Evolutionary conservation across 2,113 vertebrate species (phyloP).

Genomic region (Bombycilla garrulus): DNA sequence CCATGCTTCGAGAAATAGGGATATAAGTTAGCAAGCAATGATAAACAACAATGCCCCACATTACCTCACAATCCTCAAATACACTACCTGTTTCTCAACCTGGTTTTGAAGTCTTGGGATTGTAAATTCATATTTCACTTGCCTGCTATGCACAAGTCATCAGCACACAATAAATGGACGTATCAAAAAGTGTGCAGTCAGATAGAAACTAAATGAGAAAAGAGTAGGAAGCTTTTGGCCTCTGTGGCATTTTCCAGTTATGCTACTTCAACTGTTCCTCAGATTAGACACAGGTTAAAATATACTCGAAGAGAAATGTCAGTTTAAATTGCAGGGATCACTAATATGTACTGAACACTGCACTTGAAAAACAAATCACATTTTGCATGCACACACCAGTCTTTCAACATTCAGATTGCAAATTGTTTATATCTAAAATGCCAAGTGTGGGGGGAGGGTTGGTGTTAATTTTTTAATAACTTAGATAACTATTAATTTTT

Average conservation of each 20-base stretch:
- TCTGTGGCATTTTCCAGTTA: not conserved
- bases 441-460: not conserved
- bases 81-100: not conserved
- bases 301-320: not conserved
- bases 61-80: not conserved
- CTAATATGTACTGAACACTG: not conserved
- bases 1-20: constrained; percentile 68
- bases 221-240: not conserved
- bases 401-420: not conserved
- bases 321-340: not conserved
- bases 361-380: constrained; percentile 5
- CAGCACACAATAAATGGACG: not conserved
- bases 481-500: not conserved
- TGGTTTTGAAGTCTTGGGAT: not conserved
- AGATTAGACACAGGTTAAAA: not conserved
- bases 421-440: not conserved
- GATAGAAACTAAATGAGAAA: not conserved
- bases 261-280: not conserved
- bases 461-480: not conserved
- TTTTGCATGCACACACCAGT: not conserved
- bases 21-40: constrained; percentile 41
- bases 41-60: not conserved
- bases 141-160: not conserved
- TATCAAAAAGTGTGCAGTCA: not conserved
- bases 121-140: not conserved